Conservation (phyloP, 2,113 vertebrate species). For the Pristiophorus japonicus region DNA sequence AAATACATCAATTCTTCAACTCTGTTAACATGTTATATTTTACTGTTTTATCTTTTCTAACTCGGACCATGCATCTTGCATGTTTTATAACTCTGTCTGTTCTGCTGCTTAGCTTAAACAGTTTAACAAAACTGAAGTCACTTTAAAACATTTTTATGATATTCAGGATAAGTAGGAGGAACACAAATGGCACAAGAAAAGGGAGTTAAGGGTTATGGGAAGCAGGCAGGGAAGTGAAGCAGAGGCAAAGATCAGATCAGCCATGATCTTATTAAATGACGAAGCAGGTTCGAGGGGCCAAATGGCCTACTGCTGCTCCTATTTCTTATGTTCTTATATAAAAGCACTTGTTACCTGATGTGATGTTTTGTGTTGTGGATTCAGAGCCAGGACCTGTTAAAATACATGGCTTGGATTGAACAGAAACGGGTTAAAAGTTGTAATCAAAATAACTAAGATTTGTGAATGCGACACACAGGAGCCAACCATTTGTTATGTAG, state of each 20-base stretch:
- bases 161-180: constrained; percentile 65
- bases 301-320: too few relatives aligned
- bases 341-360: constrained; percentile 74
- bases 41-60: background rate
- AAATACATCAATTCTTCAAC: background rate
- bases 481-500: constrained; percentile 72
- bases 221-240: too few relatives aligned
- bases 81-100: constrained; percentile 62
- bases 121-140: constrained; percentile 61
- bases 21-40: background rate
- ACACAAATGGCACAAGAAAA: constrained; percentile 67
- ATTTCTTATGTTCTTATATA: too few relatives aligned
- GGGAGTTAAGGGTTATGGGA: too few relatives aligned
- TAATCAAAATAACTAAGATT: constrained; percentile 70
- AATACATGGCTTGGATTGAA: constrained; percentile 65
- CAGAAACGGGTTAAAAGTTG: constrained; percentile 67
- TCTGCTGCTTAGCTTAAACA: constrained; percentile 52
- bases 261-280: too few relatives aligned
- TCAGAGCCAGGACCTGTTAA: constrained; percentile 63
- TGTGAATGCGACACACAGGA: constrained; percentile 66
- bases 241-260: too few relatives aligned
- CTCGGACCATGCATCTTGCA: constrained; percentile 70
- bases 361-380: constrained; percentile 70
- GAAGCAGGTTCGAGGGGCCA: too few relatives aligned
- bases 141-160: constrained; percentile 68